Base-by-base conservation (phyloP, 2,888 invertebrate genomes). In the Leucania comma region DNA sequence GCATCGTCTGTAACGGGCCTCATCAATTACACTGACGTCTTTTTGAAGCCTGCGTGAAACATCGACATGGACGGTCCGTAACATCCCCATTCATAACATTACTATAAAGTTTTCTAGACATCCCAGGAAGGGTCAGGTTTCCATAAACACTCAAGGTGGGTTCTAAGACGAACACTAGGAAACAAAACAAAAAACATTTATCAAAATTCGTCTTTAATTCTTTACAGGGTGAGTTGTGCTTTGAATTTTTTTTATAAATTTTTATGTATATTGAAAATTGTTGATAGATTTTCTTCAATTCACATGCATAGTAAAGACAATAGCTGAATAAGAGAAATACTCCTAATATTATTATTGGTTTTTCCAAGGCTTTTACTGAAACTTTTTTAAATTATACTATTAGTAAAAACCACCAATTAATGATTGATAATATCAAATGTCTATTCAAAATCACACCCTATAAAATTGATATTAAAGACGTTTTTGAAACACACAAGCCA, bases 131-230 rank as follows among this genome's bases (percentile, higher is more conserved):
- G 72, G 63, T 56, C 17, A 63, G 61, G 65, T 69, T 78, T 72
- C 51, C 83, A 71, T 66, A 38, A 38, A 87, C 83, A 87, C 85
- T 84, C 81, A 84, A 75, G 81, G 73, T 65, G 62, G 82, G 77
- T 77, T 86, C 86, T 88, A 88, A 81, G 74, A 84, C 73, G 71
- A 86, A 79, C 83, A 85, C 85, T 88, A 87, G 83, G 81, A 86
- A 85, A 78, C 73, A 78, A 69, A 78, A 72, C 59, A 66, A 53
- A 68, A 62, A 69, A 67, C 60, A 75, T 82, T 71, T 32, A 80
- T 84, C 86, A 82, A 86, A 89, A 89, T 85, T 78, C 75, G 75
- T 80, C 86, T 83, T 82, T 80, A 83, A 78, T 63, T 62, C 12
- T 26, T 68, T 54, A 64, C 2, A 50, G 51, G 66, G 57, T 3